phyloP scores from a whole-genome alignment of 2,797 vertebrate genomes.

The Muscicapa striata region DNA sequence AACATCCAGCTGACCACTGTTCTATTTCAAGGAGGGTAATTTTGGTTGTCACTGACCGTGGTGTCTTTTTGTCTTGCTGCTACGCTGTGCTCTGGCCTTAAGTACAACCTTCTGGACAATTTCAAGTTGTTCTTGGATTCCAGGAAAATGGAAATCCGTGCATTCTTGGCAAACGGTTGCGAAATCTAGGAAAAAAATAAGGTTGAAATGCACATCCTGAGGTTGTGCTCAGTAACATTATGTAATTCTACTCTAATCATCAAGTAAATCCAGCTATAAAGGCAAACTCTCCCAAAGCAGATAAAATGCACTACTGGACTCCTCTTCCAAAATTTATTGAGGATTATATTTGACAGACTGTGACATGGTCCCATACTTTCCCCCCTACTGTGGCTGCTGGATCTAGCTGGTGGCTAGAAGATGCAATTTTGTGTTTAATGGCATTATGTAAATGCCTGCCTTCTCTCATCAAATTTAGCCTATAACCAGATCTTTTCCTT shows the following conservation, averaged over 20 bases:
- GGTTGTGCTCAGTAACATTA: not conserved
- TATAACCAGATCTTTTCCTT: not conserved
- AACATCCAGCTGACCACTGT: not conserved
- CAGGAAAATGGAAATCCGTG: conserved; percentile 94
- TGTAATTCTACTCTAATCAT: not conserved
- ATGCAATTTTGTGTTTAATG: not conserved
- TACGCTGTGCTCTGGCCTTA: conserved; percentile 89
- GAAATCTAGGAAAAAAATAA: conserved; percentile 83
- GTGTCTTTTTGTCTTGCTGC: conserved; percentile 85
- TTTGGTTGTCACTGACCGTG: conserved; percentile 79
- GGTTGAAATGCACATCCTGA: not conserved
- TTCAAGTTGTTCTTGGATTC: conserved; percentile 92
- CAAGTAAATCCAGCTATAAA: not conserved
- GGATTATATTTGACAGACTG: not conserved
- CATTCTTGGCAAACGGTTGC: conserved; percentile 95
- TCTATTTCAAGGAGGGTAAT: conserved; percentile 52
- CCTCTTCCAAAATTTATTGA: not conserved
- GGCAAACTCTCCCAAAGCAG: not conserved
- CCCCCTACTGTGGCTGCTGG: not conserved
- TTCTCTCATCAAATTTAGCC: not conserved
- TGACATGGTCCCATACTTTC: not conserved
- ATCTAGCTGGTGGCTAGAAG: not conserved
- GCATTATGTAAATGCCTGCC: not conserved
- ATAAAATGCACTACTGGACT: not conserved
- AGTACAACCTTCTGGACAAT: conserved; percentile 93